Conservation (phyloP, 2,113 vertebrate species). For the Toxotes jaculatrix region DNA sequence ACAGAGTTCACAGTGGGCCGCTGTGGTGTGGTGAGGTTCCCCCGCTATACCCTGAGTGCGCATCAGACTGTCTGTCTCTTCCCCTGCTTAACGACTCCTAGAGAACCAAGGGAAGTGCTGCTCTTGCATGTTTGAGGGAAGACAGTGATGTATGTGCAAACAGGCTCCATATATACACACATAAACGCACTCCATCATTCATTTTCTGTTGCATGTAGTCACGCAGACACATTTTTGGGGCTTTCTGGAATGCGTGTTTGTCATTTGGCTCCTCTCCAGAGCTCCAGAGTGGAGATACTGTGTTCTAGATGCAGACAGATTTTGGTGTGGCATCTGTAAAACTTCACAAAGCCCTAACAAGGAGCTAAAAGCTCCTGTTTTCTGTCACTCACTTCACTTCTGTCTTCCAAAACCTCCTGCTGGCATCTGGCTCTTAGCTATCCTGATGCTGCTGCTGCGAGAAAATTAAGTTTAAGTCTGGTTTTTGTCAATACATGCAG, state of each 20-base stretch:
- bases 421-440: conserved; percentile 74
- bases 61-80: conserved; percentile 74
- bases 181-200: conserved; percentile 3
- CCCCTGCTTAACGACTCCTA: conserved; percentile 24
- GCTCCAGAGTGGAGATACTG: neutral
- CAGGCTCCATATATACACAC: conserved; percentile 14
- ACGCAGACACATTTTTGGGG: neutral
- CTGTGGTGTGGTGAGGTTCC: conserved; percentile 59
- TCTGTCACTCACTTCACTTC: neutral
- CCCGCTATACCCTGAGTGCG: conserved; percentile 27
- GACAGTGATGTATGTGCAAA: conserved; percentile 27
- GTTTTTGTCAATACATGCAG: conserved; percentile 64
- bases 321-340: conserved; percentile 1
- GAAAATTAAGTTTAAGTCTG: conserved; percentile 78
- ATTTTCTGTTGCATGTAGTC: conserved; percentile 1
- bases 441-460: conserved; percentile 23
- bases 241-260: conserved; percentile 26
- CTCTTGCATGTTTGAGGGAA: conserved; percentile 22
- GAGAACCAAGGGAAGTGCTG: conserved; percentile 22
- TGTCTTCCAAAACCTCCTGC: conserved; percentile 38
- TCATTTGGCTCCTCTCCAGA: neutral
- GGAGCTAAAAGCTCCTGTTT: neutral
- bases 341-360: conserved; percentile 1
- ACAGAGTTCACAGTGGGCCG: conserved; percentile 66
- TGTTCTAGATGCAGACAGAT: neutral